Evolutionary conservation across 1,140 invertebrate genomes (phyloP), one percentile per base, ranked within the genome.

Genomic region (Sycophila sp.): DNA sequence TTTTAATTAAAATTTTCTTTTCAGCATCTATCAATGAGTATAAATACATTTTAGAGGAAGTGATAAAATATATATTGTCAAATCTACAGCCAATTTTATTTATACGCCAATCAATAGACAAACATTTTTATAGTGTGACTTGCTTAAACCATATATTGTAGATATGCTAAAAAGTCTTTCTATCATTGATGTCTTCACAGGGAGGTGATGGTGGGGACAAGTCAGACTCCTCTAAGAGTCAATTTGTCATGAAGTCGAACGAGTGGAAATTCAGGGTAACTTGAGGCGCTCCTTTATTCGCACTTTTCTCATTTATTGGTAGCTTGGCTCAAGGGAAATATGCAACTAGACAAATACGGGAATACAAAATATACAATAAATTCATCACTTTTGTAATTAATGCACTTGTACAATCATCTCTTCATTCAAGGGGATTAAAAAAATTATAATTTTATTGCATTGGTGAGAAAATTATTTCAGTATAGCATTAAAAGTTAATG

Each of bases 261-360:
- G 91, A 92, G 85, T 92, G 91, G 91, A 92, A 92, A 90, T 92
- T 92, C 90, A 90, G 91, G 91, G 91, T 92, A 92, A 86, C 79
- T 84, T 82, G 75, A 76, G 77, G 81, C 73, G 80, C 79, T 80
- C 74, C 72, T 73, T 81, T 76, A 82, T 80, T 78, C 66, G 72
- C 59, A 77, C 72, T 69, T 75, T 66, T 76, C 58, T 76, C 72
- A 72, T 66, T 73, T 73, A 74, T 71, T 67, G 72, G 73, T 77
- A 81, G 76, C 76, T 80, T 77, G 45, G 24, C 22, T 22, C 11
- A 63, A 58, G 19, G 40, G 53, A 26, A 64, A 51, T 55, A 55
- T 66, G 56, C n/a, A 42, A 4, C 24, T 55, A 45, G 53, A 47
- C 11, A 62, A 58, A 60, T 42, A 34, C 11, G 19, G 19, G 36